Conservation (phyloP, 2,888 invertebrate genomes). For the Cepaea hortensis region DNA sequence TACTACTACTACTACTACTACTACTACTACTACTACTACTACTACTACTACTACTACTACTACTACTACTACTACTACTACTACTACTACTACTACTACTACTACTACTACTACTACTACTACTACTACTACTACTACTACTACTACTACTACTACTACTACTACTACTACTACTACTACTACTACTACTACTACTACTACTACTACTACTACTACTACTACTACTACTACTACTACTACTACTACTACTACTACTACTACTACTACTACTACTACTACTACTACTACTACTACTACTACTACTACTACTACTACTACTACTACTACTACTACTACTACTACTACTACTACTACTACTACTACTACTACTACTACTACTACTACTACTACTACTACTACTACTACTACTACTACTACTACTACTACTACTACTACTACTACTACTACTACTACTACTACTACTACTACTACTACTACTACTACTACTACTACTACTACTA, state of each 20-base stretch:
- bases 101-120: constrained; percentile 21
- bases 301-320: no score
- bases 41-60: constrained; percentile 7
- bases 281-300: not conserved
- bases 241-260: no score
- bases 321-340: not conserved
- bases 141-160: constrained; percentile 13
- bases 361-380: not conserved
- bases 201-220: constrained; percentile 5
- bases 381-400: no score
- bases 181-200: constrained; percentile 21
- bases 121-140: constrained; percentile 22
- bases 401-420: no score
- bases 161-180: constrained; percentile 31
- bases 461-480: no score
- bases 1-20: no score
- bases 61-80: constrained; percentile 23
- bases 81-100: constrained; percentile 19
- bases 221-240: not conserved
- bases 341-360: constrained; percentile 16
- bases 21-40: not conserved
- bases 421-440: no score
- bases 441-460: no score
- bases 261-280: no score
- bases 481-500: no score